Evolutionary conservation across 2,113 vertebrate species (phyloP).

Genomic region (Prochilodus magdalenae): DNA sequence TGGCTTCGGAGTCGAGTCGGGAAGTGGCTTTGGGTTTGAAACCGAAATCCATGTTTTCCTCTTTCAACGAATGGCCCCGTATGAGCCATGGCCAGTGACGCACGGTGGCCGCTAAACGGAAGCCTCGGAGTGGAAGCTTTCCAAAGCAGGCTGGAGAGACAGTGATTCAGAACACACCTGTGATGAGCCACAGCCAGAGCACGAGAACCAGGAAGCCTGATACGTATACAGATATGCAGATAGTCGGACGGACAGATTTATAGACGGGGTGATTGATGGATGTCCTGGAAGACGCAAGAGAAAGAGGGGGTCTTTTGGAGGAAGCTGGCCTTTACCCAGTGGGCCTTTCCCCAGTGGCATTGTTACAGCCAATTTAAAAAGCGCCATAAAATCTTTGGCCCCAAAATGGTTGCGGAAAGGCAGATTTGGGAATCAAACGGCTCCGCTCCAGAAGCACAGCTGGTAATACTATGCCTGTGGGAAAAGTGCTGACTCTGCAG

Average conservation of each 20-base stretch:
- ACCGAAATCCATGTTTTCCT: slow-evolving; percentile 45
- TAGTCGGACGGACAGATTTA: neutral
- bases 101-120: slow-evolving; percentile 30
- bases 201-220: neutral
- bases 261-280: neutral
- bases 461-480: slow-evolving; percentile 38
- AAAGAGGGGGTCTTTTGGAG: slow-evolving; percentile 5
- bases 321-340: slow-evolving; percentile 18
- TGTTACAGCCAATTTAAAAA: slow-evolving; percentile 34
- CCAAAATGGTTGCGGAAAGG: slow-evolving; percentile 53
- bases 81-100: slow-evolving; percentile 44
- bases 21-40: slow-evolving; percentile 68
- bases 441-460: slow-evolving; percentile 40
- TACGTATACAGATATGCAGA: neutral
- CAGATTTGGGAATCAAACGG: slow-evolving; percentile 59
- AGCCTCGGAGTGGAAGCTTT: slow-evolving; percentile 12
- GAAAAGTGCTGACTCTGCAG: slow-evolving; percentile 48
- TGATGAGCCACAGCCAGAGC: slow-evolving; percentile 42
- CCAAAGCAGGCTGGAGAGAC: slow-evolving; percentile 33
- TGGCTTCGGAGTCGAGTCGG: slow-evolving; percentile 62
- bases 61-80: slow-evolving; percentile 40
- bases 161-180: slow-evolving; percentile 47
- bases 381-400: slow-evolving; percentile 59
- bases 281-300: neutral
- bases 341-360: slow-evolving; percentile 23